phyloP scores from a whole-genome alignment of 2,113 vertebrate genomes.

The Saimiri boliviensis region DNA sequence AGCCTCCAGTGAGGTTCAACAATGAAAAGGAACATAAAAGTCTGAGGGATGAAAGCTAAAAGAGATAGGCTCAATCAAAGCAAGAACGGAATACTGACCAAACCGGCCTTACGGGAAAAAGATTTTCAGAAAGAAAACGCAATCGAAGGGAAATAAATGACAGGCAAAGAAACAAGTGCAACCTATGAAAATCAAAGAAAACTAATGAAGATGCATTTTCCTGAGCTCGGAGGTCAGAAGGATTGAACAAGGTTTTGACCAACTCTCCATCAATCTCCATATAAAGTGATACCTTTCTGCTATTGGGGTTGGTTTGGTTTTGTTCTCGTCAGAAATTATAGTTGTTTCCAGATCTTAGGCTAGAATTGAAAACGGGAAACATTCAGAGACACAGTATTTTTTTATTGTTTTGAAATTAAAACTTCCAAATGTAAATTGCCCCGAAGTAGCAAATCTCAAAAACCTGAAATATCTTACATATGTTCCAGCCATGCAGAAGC shows the following conservation, averaged over 20 bases:
- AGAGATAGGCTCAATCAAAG: not conserved
- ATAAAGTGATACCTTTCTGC: not conserved
- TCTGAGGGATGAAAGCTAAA: not conserved
- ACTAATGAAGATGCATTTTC: not conserved
- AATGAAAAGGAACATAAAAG: not conserved
- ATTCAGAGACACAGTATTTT: not conserved
- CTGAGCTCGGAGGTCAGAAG: not conserved
- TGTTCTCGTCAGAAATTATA: not conserved
- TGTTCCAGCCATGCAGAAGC: not conserved
- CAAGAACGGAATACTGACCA: not conserved
- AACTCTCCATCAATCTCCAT: not conserved
- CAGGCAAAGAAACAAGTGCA: not conserved
- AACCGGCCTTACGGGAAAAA: not conserved
- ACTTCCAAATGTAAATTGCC: not conserved
- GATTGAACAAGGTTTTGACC: no score
- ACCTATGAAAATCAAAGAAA: not conserved
- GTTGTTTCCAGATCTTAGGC: not conserved
- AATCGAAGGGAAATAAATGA: not conserved
- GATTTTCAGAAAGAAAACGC: not conserved
- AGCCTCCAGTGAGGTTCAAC: not conserved
- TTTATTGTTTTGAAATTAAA: constrained; percentile 28
- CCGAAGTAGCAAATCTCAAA: not conserved
- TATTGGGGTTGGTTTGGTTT: not conserved
- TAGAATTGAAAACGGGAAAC: not conserved
- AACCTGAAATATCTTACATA: not conserved